Evolutionary conservation across 2,888 invertebrate species (phyloP).

Genomic region (Diaphora mendica): DNA sequence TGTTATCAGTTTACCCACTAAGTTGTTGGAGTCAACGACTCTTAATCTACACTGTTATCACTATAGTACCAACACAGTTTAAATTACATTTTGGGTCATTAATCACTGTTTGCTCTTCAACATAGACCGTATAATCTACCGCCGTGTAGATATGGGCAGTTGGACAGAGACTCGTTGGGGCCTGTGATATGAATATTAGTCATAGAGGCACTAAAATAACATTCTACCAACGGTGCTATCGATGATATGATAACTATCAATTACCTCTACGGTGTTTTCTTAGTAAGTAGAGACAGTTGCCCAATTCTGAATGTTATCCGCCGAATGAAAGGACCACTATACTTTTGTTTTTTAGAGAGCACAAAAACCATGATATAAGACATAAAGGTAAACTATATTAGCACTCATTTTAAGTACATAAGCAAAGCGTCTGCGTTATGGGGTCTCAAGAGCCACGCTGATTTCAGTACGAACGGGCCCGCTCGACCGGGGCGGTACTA

Average conservation of each 20-base stretch:
- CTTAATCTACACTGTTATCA: constrained; percentile 68
- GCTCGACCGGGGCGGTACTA: no score
- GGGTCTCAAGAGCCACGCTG: neutral
- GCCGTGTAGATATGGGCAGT: neutral
- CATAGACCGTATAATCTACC: constrained; percentile 4
- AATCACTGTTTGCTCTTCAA: constrained; percentile 48
- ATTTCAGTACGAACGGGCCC: no score
- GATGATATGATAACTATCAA: neutral
- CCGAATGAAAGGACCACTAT: no score
- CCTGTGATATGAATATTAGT: neutral
- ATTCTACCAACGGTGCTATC: neutral
- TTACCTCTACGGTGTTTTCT: neutral
- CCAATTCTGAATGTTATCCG: no score
- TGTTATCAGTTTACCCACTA: constrained; percentile 67
- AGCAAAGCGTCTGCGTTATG: neutral
- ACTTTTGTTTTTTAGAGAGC: no score
- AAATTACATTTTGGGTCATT: constrained; percentile 72
- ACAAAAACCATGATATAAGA: no score
- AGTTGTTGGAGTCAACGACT: constrained; percentile 76
- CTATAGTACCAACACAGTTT: constrained; percentile 60
- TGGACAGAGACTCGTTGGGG: neutral
- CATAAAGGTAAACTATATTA: no score
- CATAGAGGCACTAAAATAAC: neutral
- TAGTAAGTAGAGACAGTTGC: neutral
- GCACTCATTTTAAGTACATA: neutral